Conservation (phyloP, 2,797 vertebrate genomes). For the Pagetopsis macropterus region DNA sequence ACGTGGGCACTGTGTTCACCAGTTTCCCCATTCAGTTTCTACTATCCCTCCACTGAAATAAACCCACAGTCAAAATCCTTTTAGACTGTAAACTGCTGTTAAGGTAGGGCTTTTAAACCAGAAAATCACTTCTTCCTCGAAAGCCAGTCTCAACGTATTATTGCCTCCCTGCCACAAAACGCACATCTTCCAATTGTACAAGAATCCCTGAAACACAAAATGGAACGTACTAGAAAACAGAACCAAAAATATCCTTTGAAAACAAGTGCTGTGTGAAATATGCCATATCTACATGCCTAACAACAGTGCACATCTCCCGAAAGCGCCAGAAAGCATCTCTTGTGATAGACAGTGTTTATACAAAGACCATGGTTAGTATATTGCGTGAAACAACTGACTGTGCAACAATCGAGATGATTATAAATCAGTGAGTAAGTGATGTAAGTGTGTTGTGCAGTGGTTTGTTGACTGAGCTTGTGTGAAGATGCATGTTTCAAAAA, state of each 20-base stretch:
- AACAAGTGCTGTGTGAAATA: conserved; percentile 64
- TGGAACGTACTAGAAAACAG: conserved; percentile 62
- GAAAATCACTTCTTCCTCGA: conserved; percentile 18
- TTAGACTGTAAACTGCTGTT: conserved; percentile 44
- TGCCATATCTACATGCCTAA: conserved; percentile 77
- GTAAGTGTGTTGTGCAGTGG: conserved; percentile 40
- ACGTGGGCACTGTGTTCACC: conserved; percentile 29
- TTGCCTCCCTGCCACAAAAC: conserved; percentile 41
- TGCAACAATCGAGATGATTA: conserved; percentile 46
- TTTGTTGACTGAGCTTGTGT: conserved; percentile 45
- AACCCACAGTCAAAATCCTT: conserved; percentile 24
- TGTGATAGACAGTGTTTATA: conserved; percentile 58
- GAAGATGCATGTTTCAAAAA: conserved; percentile 29
- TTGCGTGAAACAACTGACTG: conserved; percentile 41
- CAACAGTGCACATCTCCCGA: conserved; percentile 70
- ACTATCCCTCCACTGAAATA: conserved; percentile 6
- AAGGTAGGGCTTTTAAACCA: conserved; percentile 11
- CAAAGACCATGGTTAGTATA: conserved; percentile 60
- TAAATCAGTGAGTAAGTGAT: conserved; percentile 41
- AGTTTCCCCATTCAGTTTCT: conserved; percentile 17
- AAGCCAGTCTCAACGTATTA: conserved; percentile 28
- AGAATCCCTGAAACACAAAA: conserved; percentile 82
- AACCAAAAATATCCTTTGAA: conserved; percentile 60
- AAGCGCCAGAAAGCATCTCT: conserved; percentile 44
- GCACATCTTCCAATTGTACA: conserved; percentile 45